A percentile compares a stretch with the other conserved stretches of the same genome.
These are phyloP conservation scores for Petrolisthes manimaculis DNA, from an alignment of 2,888 invertebrate genomes.

Conservation along the genomic window DNA sequence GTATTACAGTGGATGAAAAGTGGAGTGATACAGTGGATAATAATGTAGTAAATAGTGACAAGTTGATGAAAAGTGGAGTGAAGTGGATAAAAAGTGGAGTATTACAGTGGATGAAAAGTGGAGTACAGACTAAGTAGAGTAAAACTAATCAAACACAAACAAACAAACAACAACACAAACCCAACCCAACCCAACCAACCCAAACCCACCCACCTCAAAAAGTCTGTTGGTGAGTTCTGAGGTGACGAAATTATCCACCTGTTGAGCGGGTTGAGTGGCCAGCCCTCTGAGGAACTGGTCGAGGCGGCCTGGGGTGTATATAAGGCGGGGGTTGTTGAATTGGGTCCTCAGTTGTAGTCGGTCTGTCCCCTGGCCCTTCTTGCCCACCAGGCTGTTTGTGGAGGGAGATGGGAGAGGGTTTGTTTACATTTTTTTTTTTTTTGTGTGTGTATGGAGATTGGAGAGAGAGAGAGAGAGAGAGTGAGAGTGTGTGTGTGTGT, in stretches of 20 bases:
- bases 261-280: constrained; percentile 77
- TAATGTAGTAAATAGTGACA: no score
- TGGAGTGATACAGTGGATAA: no score
- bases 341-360: constrained; percentile 27
- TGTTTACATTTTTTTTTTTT: neutral
- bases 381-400: constrained; percentile 39
- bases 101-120: no score
- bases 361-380: constrained; percentile 23
- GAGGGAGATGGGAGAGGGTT: neutral
- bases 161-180: no score
- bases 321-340: constrained; percentile 43
- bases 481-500: neutral
- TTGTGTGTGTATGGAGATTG: neutral
- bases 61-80: no score
- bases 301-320: constrained; percentile 73
- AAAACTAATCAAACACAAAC: no score
- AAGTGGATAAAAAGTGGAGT: no score
- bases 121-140: no score
- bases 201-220: constrained; percentile 35
- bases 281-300: constrained; percentile 78
- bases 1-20: no score
- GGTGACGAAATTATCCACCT: constrained; percentile 76
- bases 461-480: constrained; percentile 14
- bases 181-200: no score
- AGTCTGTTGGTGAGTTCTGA: constrained; percentile 50